Evolutionary conservation across 2,888 invertebrate genomes (phyloP), one percentile per base, ranked within the genome.

Genomic region (Zonitis immaculata): DNA sequence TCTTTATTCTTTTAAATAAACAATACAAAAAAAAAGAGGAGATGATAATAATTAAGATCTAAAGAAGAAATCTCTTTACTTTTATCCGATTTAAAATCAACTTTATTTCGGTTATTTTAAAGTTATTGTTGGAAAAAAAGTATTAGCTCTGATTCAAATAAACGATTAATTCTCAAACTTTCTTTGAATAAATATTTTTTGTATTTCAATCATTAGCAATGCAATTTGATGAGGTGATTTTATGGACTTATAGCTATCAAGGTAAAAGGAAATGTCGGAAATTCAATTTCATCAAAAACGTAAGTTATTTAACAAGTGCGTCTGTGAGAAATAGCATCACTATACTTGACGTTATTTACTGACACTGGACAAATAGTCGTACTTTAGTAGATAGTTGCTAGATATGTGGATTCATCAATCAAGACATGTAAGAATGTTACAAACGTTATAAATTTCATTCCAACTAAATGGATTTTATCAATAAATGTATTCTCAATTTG

Each of bases 351-450:
- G 62, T 63, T 63, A 63, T 63, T 63, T 63, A 62, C 63, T 63
- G 63, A 63, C 63, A 58, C 54, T 57, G 57, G 61, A 63, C 62
- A 63, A 63, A 63, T 63, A 61, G 63, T 62, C 54, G 61, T 59
- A 57, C 60, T 61, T 63, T 61, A 57, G 59, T 54, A 47, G 50
- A 54, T 59, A 56, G 56, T 59, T 58, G 60, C 57, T 48, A 60
- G 59, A 60, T 63, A 63, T 59, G 61, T 60, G 61, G 56, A 61
- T 58, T 49, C 60, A 62, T 59, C 59, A 60, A 60, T 61, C 59
- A 58, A 35, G 56, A 44, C 54, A 49, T 39, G 54, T 18, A 26
- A 49, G 55, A 51, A 48, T 55, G 55, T 42, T 44, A 43, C 51
- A 16, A 18, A n/a, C 44, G 51, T 55, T 55, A 55, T 55, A 55